Conservation (phyloP, 2,888 invertebrate species). For the Rhingia campestris region DNA sequence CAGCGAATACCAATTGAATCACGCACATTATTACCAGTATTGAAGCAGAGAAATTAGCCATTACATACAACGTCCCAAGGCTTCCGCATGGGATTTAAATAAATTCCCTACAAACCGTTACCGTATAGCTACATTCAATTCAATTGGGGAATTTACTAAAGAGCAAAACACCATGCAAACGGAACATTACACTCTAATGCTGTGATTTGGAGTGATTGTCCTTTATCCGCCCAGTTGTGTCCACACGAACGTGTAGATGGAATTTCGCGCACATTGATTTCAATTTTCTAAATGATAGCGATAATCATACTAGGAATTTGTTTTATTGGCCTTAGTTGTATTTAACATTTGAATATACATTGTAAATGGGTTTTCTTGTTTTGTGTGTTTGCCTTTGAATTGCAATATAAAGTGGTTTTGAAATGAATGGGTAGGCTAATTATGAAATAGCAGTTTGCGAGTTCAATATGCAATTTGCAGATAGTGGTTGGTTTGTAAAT, state of each 20-base stretch:
- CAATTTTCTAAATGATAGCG: conserved; percentile 18
- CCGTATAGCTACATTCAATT: neutral
- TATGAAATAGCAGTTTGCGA: too few relatives aligned
- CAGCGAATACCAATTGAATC: too few relatives aligned
- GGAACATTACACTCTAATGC: conserved; percentile 16
- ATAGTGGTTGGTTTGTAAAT: too few relatives aligned
- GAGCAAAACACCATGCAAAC: conserved; percentile 21
- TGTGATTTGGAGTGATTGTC: conserved; percentile 17
- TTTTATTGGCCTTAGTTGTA: neutral
- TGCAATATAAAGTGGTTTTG: too few relatives aligned
- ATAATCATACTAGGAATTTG: conserved; percentile 15
- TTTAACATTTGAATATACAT: too few relatives aligned
- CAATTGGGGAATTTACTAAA: conserved; percentile 16
- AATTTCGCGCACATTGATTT: conserved; percentile 26
- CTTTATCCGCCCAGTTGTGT: conserved; percentile 3
- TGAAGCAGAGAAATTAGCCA: too few relatives aligned
- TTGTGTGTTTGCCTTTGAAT: too few relatives aligned
- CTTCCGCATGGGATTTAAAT: neutral
- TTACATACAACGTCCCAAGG: too few relatives aligned
- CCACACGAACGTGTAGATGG: neutral
- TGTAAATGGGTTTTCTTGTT: too few relatives aligned
- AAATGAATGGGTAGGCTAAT: too few relatives aligned
- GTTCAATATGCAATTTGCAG: too few relatives aligned
- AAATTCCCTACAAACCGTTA: conserved; percentile 2
- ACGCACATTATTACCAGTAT: too few relatives aligned